Conservation (phyloP, 1,140 invertebrate genomes). For the Drosophila lini region DNA sequence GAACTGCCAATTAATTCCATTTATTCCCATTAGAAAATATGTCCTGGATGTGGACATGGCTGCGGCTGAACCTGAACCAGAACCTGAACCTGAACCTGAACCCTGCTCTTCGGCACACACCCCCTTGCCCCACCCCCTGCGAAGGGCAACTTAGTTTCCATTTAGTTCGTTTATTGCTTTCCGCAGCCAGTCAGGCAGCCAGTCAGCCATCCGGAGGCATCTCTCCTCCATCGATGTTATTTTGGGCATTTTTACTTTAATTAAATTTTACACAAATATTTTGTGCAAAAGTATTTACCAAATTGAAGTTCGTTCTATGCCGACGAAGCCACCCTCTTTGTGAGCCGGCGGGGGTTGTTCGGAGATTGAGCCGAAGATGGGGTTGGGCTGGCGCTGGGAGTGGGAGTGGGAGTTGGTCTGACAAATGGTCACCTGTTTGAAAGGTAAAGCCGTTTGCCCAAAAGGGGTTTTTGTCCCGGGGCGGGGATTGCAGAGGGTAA, state of each 20-base stretch:
- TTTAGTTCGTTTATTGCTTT: conserved; percentile 44
- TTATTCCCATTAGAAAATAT: conserved; percentile 17
- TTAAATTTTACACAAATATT: conserved; percentile 80
- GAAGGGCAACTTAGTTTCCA: conserved; percentile 25
- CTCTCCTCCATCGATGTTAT: conserved; percentile 46
- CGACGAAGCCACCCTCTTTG: conserved; percentile 19
- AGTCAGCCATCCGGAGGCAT: conserved; percentile 9
- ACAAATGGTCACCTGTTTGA: conserved; percentile 57
- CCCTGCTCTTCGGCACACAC: neutral
- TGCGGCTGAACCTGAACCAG: neutral
- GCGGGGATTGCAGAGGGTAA: neutral
- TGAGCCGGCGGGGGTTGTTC: conserved; percentile 9
- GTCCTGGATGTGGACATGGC: conserved; percentile 3
- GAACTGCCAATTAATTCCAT: conserved; percentile 11
- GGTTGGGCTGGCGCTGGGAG: neutral
- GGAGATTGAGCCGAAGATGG: neutral
- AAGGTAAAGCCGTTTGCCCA: conserved; percentile 41
- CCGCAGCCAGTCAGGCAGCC: conserved; percentile 3
- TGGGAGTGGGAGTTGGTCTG: conserved; percentile 1
- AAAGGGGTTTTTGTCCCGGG: conserved; percentile 46
- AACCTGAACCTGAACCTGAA: neutral
- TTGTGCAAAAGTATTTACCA: conserved; percentile 63
- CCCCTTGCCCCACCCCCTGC: neutral
- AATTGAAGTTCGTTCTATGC: conserved; percentile 65
- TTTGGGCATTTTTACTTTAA: conserved; percentile 67